These are phyloP conservation scores for Trichogramma pretiosum DNA, from an alignment of 1,140 invertebrate genomes.

Conservation along the genomic window DNA sequence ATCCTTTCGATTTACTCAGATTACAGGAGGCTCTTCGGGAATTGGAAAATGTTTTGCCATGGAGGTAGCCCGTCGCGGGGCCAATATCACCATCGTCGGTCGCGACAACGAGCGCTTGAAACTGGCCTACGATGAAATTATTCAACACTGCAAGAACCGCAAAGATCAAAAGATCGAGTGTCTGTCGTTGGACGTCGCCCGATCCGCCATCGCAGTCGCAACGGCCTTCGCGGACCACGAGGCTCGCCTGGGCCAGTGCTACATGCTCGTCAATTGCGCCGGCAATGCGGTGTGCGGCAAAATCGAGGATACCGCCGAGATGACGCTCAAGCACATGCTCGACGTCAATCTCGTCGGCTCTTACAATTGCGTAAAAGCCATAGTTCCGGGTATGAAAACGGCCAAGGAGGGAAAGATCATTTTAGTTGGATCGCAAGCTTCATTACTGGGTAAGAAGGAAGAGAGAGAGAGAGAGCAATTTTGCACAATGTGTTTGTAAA, in stretches of 20 bases:
- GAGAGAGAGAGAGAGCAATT: too few relatives aligned
- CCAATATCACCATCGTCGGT: constrained; percentile 83
- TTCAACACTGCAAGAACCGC: constrained; percentile 27
- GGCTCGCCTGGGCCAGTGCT: constrained; percentile 63
- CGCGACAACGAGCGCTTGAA: constrained; percentile 64
- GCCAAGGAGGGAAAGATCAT: constrained; percentile 68
- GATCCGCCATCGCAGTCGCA: constrained; percentile 54
- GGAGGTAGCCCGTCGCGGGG: constrained; percentile 67
- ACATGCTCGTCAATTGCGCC: constrained; percentile 87
- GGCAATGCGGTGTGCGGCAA: constrained; percentile 69
- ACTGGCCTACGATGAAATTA: constrained; percentile 40
- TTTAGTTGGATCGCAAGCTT: constrained; percentile 83
- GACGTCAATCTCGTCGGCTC: constrained; percentile 66
- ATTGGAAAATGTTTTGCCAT: constrained; percentile 82
- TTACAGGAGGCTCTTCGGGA: constrained; percentile 94
- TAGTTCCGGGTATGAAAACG: constrained; percentile 62
- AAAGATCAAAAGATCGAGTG: constrained; percentile 59
- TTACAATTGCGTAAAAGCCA: constrained; percentile 60
- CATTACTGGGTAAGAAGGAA: constrained; percentile 74
- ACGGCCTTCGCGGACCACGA: constrained; percentile 54
- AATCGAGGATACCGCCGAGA: constrained; percentile 70
- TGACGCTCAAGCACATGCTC: constrained; percentile 63
- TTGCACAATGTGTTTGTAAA: not conserved
- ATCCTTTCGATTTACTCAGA: too few relatives aligned
- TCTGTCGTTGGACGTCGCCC: constrained; percentile 65